Evolutionary conservation across 2,113 vertebrate genomes (phyloP), one percentile per base, ranked within the genome.

Genomic region (Pogonocichla stellata): DNA sequence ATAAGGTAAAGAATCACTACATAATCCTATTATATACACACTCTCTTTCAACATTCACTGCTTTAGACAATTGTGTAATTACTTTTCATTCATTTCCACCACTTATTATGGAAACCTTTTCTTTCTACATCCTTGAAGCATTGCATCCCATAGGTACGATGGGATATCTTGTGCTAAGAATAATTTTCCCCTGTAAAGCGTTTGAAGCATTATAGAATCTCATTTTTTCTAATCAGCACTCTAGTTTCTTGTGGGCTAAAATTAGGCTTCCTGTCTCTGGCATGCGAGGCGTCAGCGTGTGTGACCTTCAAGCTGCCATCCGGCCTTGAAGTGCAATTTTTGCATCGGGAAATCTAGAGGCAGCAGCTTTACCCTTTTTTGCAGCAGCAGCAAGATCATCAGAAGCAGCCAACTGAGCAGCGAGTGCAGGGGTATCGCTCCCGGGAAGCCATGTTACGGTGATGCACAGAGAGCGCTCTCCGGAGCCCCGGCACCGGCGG

Each of bases 291-390:
- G 62, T 96, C 93, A 96, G 91, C 4, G 50, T 84, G 93, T 94
- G 92, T 96, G 93, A 97, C 96, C 96, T 96, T 97, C 95, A 97
- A 95, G 93, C 93, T 96, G 96, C 94, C 92, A 97, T 93, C 93
- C 90, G 84, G 94, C 96, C 94, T 96, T 96, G 95, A 97, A 94
- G 94, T 94, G 91, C 95, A 96, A 90, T 96, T 94, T 96, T 97
- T 97, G 95, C 90, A 94, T 96, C 43, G 70, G 95, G 95, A 96
- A 95, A 92, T 96, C 91, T 95, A 84, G 81, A 94, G 93, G 92
- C 95, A 97, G 94, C 93, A 96, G 88, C 95, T 94, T 88, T 91
- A 69, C 80, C 65, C 66, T 71, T 65, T 91, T 93, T 66, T 79
- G 43, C 66, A 79, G 93, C 70, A 96, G 86, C 91, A 96, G 93